Evolutionary conservation across 2,888 invertebrate species (phyloP).

Genomic region (Leucophenga maculata): DNA sequence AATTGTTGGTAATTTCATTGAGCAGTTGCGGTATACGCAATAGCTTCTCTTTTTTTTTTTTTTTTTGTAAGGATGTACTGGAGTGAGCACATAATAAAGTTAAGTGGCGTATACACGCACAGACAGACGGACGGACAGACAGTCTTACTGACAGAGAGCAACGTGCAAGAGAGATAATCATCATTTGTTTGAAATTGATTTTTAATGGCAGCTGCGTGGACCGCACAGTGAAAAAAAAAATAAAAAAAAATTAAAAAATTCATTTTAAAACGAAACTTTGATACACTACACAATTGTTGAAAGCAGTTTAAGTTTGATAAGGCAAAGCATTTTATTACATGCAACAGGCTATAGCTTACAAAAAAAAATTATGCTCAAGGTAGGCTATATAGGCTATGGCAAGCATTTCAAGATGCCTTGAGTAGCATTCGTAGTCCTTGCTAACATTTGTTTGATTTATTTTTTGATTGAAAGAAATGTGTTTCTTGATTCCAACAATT

Average conservation of each 20-base stretch:
- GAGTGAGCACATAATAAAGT: slow-evolving; percentile 52
- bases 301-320: no score
- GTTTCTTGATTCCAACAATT: no score
- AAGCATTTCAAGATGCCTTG: no score
- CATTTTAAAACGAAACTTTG: not conserved
- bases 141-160: no score
- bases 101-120: slow-evolving; percentile 52
- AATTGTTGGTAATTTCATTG: slow-evolving; percentile 58
- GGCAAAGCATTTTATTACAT: not conserved
- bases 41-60: not conserved
- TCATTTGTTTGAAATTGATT: slow-evolving; percentile 53
- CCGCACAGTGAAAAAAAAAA: not conserved
- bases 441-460: not conserved
- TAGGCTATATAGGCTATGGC: no score
- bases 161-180: slow-evolving; percentile 49
- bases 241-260: no score
- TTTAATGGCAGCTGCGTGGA: slow-evolving; percentile 46
- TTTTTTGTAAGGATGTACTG: not conserved
- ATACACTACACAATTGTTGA: no score
- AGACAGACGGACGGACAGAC: no score
- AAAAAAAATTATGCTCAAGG: no score
- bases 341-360: no score
- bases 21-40: not conserved
- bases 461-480: no score
- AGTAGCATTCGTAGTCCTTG: no score